These are phyloP conservation scores for Actenoides lindsayi DNA, from an alignment of 2,113 vertebrate genomes.

Conservation along the genomic window DNA sequence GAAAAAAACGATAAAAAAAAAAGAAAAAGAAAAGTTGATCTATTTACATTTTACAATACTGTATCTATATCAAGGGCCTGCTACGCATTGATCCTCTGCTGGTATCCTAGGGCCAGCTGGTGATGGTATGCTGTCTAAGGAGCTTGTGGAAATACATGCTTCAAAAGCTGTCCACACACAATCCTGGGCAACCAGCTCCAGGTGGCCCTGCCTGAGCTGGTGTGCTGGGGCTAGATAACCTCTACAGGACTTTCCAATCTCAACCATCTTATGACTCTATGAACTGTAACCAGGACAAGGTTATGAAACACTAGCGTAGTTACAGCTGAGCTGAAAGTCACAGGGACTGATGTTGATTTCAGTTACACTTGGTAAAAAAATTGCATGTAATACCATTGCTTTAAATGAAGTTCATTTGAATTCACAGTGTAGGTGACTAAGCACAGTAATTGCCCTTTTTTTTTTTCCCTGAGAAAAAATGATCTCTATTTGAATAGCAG, in stretches of 20 bases:
- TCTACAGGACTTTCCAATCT: not conserved
- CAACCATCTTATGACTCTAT: not conserved
- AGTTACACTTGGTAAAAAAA: not conserved
- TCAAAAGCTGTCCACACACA: not conserved
- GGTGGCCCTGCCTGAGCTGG: not conserved
- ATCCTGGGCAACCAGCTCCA: not conserved
- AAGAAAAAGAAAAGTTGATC: no score
- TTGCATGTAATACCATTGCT: not conserved
- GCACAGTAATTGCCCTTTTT: not conserved
- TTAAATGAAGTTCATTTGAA: not conserved
- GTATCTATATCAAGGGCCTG: not conserved
- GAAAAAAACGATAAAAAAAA: no score
- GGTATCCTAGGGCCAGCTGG: not conserved
- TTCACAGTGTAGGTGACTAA: slow-evolving; percentile 34
- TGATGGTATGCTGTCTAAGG: not conserved
- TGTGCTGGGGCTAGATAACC: not conserved
- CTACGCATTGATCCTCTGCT: not conserved
- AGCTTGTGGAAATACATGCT: not conserved
- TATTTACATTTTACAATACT: not conserved
- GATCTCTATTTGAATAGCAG: slow-evolving; percentile 34
- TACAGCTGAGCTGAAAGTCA: not conserved
- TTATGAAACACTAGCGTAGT: not conserved
- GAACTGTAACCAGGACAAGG: not conserved
- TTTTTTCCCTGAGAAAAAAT: not conserved
- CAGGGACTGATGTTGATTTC: not conserved